These are phyloP conservation scores for Mesochorus sp. DNA, from an alignment of 2,888 invertebrate genomes.

Conservation along the genomic window DNA sequence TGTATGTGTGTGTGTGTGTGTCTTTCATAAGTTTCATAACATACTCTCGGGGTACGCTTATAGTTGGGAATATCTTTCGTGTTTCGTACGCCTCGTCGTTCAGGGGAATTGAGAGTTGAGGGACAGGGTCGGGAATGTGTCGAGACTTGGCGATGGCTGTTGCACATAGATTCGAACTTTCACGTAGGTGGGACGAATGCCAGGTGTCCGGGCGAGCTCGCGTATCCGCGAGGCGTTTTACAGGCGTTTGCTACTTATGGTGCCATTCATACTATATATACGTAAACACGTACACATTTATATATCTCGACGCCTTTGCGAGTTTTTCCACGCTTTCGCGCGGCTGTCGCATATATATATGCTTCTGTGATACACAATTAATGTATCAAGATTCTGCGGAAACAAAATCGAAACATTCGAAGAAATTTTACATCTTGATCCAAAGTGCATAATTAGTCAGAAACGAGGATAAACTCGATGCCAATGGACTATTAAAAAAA, in stretches of 20 bases:
- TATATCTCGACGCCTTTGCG: background rate
- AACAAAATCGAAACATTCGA: too few species aligned
- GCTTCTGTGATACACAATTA: background rate
- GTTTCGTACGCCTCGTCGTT: conserved; percentile 28
- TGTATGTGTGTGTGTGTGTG: too few species aligned
- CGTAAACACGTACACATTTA: background rate
- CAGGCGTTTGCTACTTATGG: background rate
- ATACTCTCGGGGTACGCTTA: too few species aligned
- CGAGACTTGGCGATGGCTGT: conserved; percentile 28
- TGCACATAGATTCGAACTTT: conserved; percentile 62
- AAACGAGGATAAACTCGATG: too few species aligned
- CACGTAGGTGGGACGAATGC: conserved; percentile 65
- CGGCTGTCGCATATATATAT: background rate
- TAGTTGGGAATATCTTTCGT: too few species aligned
- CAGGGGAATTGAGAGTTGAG: conserved; percentile 41
- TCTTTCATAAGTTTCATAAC: too few species aligned
- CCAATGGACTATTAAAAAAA: too few species aligned
- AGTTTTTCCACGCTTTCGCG: conserved; percentile 6
- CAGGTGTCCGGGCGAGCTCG: conserved; percentile 52
- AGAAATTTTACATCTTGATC: too few species aligned
- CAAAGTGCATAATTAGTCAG: too few species aligned
- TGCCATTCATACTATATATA: background rate
- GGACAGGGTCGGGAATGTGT: conserved; percentile 55
- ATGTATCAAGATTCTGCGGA: background rate
- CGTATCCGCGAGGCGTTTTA: conserved; percentile 38